A percentile compares a stretch with the other conserved stretches of the same genome.
These are phyloP conservation scores for Peromyscus melanophrys DNA, from an alignment of 2,797 vertebrate species.

Conservation along the genomic window DNA sequence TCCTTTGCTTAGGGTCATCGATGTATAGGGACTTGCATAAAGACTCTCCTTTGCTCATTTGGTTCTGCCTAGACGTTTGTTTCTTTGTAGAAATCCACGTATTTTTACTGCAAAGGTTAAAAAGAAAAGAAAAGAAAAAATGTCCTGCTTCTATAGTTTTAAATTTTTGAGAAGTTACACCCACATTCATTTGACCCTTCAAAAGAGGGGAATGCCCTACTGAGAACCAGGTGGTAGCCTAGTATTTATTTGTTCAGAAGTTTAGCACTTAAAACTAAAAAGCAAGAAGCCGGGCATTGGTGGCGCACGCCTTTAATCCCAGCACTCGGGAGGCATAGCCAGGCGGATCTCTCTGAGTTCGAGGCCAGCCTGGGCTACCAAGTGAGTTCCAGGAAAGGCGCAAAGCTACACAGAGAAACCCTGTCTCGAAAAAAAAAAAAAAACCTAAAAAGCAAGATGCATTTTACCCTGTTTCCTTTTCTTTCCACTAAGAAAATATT, in stretches of 20 bases:
- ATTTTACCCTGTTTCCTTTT: neutral
- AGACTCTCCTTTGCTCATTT: neutral
- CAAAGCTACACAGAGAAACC: too few species aligned
- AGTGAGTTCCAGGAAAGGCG: too few species aligned
- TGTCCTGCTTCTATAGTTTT: neutral
- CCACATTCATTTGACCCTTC: neutral
- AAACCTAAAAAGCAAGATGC: neutral
- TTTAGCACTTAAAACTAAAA: neutral
- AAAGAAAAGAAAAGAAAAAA: neutral
- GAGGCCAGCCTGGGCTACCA: too few species aligned
- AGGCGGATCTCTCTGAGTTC: too few species aligned
- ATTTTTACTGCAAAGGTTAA: neutral
- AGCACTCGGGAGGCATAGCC: too few species aligned
- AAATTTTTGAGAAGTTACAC: slow-evolving; percentile 24
- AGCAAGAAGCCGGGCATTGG: too few species aligned
- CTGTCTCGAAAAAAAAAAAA: too few species aligned
- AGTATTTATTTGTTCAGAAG: neutral
- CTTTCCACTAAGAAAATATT: neutral
- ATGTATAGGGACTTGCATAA: neutral
- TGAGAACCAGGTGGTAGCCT: neutral
- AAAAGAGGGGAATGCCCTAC: neutral
- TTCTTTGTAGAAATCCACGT: neutral
- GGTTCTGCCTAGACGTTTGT: neutral
- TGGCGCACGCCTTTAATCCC: too few species aligned
- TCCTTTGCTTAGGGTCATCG: neutral